Evolutionary conservation across 2,113 vertebrate genomes (phyloP), one percentile per base, ranked within the genome.

Genomic region (Micronycteris hirsuta): DNA sequence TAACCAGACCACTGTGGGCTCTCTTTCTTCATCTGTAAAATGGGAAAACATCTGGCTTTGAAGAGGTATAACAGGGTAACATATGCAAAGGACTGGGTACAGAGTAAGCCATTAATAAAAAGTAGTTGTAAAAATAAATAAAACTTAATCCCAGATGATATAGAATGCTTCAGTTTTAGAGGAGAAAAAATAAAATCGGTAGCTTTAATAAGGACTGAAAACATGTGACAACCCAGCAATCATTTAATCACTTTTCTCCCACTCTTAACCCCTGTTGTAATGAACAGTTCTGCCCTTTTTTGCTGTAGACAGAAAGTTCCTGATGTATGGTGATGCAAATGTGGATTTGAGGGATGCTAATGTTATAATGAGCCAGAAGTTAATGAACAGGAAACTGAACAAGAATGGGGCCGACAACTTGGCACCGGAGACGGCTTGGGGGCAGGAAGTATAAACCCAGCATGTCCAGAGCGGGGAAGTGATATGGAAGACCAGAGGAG

Each of bases 311-410:
- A 97, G 93, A 96, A 97, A 63, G 49, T 81, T 87, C 95, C 89
- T 92, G 90, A 92, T 95, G 91, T 86, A 96, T 95, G 88, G 74
- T 95, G 65, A 97, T 97, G 96, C 94, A 97, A 97, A 97, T 98
- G 96, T 84, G 74, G 85, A 86, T 47, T 94, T 94, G 76, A 89
- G 88, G 86, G 87, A 95, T 92, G 93, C 77, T 95, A 68, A 91
- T 94, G 73, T 43, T 80, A 45, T 86, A 97, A 96, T 63, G 96
- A 95, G 94, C 95, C 94, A 89, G 93, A 95, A 96, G 85, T 92
- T 98, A 97, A 97, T 97, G 96, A 95, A 95, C 63, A 95, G 95
- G 94, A 97, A 98, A 97, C 86, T 82, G 88, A 97, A 95, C 83
- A 94, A 91, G 91, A 97, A 96, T 94, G 86, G 56, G 52, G 68